Base-by-base conservation (phyloP, 2,113 vertebrate genomes). In the Proterorhinus semilunaris region DNA sequence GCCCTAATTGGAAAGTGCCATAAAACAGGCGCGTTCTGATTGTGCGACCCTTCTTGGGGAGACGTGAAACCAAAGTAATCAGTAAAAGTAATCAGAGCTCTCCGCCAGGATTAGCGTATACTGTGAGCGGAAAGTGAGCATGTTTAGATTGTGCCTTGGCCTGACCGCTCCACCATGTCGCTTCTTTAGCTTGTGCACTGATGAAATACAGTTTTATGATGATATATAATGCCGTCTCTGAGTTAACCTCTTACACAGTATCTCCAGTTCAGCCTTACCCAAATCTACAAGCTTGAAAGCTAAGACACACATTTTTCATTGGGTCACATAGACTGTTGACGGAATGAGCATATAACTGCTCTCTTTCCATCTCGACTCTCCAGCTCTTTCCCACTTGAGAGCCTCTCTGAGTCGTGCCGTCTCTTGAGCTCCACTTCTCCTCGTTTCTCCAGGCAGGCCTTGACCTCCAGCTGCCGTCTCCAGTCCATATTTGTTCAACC, bases 401-500 rank as follows among this genome's bases (percentile, higher is more conserved):
- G 50, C 43, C 11, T 43, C 9, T 15, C 46, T 61, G 68, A 85
- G 71, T 65, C 55, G 61, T 79, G 65, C 72, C 59, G 68, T 68
- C 50, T 53, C 50, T 65, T 6, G 57, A 4, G 6, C 52, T 70
- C 1, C 2, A 5, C 27, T 36, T 36, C 27, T 36, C 27, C 27
- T 36, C 79, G 83, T 88, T 81, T 66, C 66, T 81, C 71, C 71
- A 75, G 78, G 74, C 68, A 61, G 63, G 68, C 65, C 80, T 57
- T 72, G 72, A 84, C 81, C 85, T 83, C 80, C 76, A 77, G 82
- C 82, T 73, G 85, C 76, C 80, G 78, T 8, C 78, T 1, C 27
- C 36, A 77, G 79, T 81, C 70, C 73, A 74, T 63, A 78, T 81
- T 84, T 80, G 73, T 61, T 78, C 58, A 64, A 84, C 76, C 78